These are phyloP conservation scores for Dicrostonyx torquatus DNA, from an alignment of 2,797 vertebrate species.

Conservation along the genomic window DNA sequence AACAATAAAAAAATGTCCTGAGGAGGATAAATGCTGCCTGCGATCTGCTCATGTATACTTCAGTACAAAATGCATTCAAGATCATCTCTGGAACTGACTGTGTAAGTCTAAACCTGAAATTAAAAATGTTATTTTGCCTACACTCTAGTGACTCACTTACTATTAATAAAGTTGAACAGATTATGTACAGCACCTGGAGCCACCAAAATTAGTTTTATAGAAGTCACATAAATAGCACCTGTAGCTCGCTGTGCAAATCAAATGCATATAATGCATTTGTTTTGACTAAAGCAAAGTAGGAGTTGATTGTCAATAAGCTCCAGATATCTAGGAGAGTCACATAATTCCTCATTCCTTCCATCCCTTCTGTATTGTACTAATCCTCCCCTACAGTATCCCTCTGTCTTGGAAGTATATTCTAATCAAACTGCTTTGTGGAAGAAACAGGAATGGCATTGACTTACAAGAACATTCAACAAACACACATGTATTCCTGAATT, in stretches of 20 bases:
- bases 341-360: neutral
- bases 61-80: neutral
- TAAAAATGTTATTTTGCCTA: slow-evolving; percentile 26
- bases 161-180: slow-evolving; percentile 39
- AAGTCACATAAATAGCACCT: neutral
- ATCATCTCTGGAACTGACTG: neutral
- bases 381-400: neutral
- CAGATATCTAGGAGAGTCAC: neutral
- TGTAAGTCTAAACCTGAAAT: slow-evolving; percentile 5
- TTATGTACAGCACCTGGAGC: neutral
- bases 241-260: neutral
- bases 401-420: neutral
- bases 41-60: neutral
- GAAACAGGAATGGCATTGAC: neutral
- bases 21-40: neutral
- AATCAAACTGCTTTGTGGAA: neutral
- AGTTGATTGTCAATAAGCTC: neutral
- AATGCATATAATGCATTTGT: neutral
- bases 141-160: neutral
- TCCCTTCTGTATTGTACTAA: neutral
- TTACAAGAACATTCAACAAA: slow-evolving; percentile 10
- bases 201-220: slow-evolving; percentile 15
- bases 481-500: neutral
- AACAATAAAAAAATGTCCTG: neutral
- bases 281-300: neutral